Percentiles rank a stretch among this genome's conserved stretches.
These are phyloP conservation scores for Danio rerio DNA, from an alignment of 2,113 vertebrate species.

Conservation along the genomic window DNA sequence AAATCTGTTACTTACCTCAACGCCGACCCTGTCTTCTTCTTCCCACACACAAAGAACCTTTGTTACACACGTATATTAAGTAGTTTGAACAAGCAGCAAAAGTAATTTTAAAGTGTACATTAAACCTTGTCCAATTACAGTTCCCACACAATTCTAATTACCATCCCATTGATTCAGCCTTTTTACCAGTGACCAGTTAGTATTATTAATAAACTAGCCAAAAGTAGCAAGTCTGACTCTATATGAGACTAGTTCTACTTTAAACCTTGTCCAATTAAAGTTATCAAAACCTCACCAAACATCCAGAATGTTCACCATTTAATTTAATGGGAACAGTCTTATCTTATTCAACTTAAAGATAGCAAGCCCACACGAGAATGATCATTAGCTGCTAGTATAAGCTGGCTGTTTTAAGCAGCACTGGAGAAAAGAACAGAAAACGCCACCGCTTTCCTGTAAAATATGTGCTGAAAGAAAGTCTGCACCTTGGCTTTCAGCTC, in stretches of 20 bases:
- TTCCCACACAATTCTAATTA: too few relatives aligned
- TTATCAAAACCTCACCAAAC: neutral
- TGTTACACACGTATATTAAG: too few relatives aligned
- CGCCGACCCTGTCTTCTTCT: too few relatives aligned
- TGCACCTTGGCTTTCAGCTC: constrained; percentile 56
- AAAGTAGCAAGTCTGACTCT: too few relatives aligned
- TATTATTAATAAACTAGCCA: too few relatives aligned
- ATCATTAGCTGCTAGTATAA: constrained; percentile 5
- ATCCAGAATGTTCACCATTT: neutral
- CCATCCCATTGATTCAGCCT: too few relatives aligned
- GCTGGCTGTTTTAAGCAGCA: neutral
- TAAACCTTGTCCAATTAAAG: neutral
- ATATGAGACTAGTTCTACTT: neutral
- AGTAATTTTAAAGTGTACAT: too few relatives aligned
- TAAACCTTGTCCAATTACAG: too few relatives aligned
- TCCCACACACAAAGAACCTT: too few relatives aligned
- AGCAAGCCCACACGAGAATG: constrained; percentile 5
- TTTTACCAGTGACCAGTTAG: too few relatives aligned
- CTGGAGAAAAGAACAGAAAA: constrained; percentile 14
- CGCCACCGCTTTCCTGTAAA: constrained; percentile 51
- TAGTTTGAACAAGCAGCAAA: too few relatives aligned
- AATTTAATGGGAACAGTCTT: neutral
- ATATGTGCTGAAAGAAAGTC: constrained; percentile 61
- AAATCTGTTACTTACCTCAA: too few relatives aligned
- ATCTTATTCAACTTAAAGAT: constrained; percentile 6